phyloP scores from a whole-genome alignment of 2,113 vertebrate genomes.

The Azemiops feae region DNA sequence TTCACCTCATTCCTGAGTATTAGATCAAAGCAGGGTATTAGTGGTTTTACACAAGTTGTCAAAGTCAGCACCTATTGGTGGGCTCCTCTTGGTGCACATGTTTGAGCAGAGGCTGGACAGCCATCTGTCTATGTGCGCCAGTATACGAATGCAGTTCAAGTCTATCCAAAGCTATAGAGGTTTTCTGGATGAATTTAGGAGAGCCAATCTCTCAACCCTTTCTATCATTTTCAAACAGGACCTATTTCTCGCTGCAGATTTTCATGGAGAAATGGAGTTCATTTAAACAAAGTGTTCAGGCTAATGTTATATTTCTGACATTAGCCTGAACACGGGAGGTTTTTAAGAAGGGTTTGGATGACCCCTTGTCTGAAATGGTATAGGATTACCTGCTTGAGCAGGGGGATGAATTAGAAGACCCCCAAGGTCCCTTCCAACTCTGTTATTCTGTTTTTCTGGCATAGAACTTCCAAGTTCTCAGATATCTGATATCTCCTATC shows the following conservation, averaged over 20 bases:
- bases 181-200: not conserved
- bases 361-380: not conserved
- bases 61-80: not conserved
- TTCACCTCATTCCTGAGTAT: not conserved
- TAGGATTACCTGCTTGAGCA: not conserved
- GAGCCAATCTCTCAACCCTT: not conserved
- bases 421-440: not conserved
- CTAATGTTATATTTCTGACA: not conserved
- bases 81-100: not conserved
- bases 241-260: slow-evolving; percentile 16
- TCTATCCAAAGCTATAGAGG: not conserved
- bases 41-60: not conserved
- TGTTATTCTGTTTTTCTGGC: not conserved
- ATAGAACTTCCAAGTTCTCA: not conserved
- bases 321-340: not conserved
- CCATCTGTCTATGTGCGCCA: not conserved
- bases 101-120: not conserved
- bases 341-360: not conserved
- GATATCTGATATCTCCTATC: not conserved
- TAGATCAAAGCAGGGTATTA: not conserved
- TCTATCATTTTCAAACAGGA: slow-evolving; percentile 28
- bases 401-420: not conserved
- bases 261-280: slow-evolving; percentile 29
- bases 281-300: not conserved
- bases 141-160: not conserved